Percentiles rank a stretch among this genome's conserved stretches.
Conservation (phyloP, 2,113 vertebrate species). For the Sphyrna mokarran region DNA sequence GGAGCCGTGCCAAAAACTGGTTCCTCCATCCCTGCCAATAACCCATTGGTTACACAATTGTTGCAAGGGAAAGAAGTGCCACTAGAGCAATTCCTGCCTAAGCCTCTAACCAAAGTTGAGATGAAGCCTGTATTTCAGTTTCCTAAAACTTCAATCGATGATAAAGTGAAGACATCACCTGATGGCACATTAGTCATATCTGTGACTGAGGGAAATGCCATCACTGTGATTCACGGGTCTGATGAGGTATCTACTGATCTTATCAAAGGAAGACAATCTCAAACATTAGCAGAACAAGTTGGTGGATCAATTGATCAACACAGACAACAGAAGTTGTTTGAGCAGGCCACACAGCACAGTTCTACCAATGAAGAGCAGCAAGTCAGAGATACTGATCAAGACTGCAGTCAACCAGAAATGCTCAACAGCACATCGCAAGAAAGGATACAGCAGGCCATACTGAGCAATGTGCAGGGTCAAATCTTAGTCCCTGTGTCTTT, state of each 20-base stretch:
- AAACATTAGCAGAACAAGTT: constrained; percentile 41
- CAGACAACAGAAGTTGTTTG: constrained; percentile 51
- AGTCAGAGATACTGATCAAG: constrained; percentile 42
- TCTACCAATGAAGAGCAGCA: constrained; percentile 46
- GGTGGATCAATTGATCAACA: constrained; percentile 51
- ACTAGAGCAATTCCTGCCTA: constrained; percentile 84
- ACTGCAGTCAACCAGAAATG: constrained; percentile 58
- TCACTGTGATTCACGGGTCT: constrained; percentile 15
- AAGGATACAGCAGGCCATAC: constrained; percentile 75
- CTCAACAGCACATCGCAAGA: constrained; percentile 72
- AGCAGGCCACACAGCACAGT: constrained; percentile 12
- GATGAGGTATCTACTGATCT: constrained; percentile 41
- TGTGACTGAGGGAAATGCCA: not conserved
- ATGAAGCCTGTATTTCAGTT: constrained; percentile 45
- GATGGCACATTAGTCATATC: not conserved
- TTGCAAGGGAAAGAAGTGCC: constrained; percentile 88
- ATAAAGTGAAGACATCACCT: constrained; percentile 42
- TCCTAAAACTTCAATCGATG: constrained; percentile 44
- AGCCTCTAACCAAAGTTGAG: constrained; percentile 69
- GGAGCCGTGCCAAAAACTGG: constrained; percentile 47
- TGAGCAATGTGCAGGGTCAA: constrained; percentile 67
- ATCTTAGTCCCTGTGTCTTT: constrained; percentile 48
- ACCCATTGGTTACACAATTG: constrained; percentile 85
- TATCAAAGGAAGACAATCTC: constrained; percentile 42
- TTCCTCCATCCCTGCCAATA: constrained; percentile 84